Base-by-base conservation (phyloP, 1,140 invertebrate species). In the Eumeta japonica region DNA sequence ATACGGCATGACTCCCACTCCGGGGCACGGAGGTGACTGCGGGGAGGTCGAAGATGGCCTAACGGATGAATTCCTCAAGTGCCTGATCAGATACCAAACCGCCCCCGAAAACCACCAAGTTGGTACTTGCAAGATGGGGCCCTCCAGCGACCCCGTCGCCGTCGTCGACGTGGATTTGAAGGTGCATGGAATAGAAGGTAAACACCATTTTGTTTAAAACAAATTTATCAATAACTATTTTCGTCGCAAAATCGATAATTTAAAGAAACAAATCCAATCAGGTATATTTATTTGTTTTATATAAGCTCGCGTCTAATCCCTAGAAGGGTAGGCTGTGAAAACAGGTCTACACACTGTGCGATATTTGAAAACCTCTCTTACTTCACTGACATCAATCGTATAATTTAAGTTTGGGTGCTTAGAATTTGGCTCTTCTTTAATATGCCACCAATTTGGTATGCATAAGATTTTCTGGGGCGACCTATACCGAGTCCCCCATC, bases 121-220 rank as follows among this genome's bases (percentile, higher is more conserved):
- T 0, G 83, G 84, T 2, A 85, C 85, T 0, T 85, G 83, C 53
- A 86, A 83, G 62, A 88, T 88, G 83, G 85, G 84, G 1, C 59
- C 72, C 0, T 28, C 28, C 3, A 53, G 48, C 2, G 82, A 85
- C 48, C 58, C 67, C 0, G 76, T 73, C 46, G 73, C 80, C 3
- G 81, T 84, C 0, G 81, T 84, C 0, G 77, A 82, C 45, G 64
- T 75, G 18, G 51, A 77, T 40, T 52, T 82, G 0, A 70, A 61
- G 37, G 83, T 84, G 2, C 70, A 76, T 39, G 82, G 81, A 0
- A 62, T 83, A 35, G 52, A 75, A 43, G 71, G 74, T 65, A 40
- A 7, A 12, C 10, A 28, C n/a, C n/a, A n/a, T n/a, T n/a, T n/a
- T n/a, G n/a, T n/a, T n/a, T n/a, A n/a, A n/a, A 43, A 35, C 27